Percentiles rank a stretch among this genome's conserved stretches.
These are phyloP conservation scores for Tenebrosternarchus preto DNA, from an alignment of 2,113 vertebrate genomes.

Conservation along the genomic window DNA sequence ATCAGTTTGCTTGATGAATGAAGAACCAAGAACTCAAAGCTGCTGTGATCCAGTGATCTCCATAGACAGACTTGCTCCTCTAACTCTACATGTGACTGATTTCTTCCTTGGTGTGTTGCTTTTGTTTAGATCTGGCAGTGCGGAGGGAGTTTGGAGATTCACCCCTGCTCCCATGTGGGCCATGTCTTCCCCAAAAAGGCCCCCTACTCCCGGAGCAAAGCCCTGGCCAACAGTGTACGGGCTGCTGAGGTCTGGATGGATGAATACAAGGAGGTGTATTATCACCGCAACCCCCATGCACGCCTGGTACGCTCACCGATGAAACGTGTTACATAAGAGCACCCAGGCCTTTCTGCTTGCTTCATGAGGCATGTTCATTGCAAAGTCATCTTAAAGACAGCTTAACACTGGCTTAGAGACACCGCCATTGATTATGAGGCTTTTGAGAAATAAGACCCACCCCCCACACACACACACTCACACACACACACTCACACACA, in stretches of 20 bases:
- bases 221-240: slow-evolving; percentile 93
- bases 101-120: slow-evolving; percentile 41
- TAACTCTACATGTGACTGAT: slow-evolving; percentile 36
- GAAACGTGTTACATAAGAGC: not conserved
- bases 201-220: slow-evolving; percentile 91
- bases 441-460: slow-evolving; percentile 42
- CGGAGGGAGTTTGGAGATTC: slow-evolving; percentile 91
- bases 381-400: slow-evolving; percentile 27
- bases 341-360: not conserved
- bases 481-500: no score
- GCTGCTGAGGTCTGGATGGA: slow-evolving; percentile 99
- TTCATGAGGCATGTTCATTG: slow-evolving; percentile 16
- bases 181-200: slow-evolving; percentile 95
- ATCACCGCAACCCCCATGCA: slow-evolving; percentile 90
- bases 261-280: slow-evolving; percentile 90
- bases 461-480: no score
- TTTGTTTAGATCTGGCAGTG: slow-evolving; percentile 93
- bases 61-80: slow-evolving; percentile 47
- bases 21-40: not conserved
- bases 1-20: not conserved
- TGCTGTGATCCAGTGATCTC: slow-evolving; percentile 8
- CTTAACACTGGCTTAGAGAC: slow-evolving; percentile 9
- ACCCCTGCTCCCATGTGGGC: slow-evolving; percentile 96
- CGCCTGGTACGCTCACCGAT: slow-evolving; percentile 79
- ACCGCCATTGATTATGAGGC: slow-evolving; percentile 32